These are phyloP conservation scores for Theonella swinhoei DNA, from an alignment of 37 sponge, comb jelly and placozoan species.

Conservation along the genomic window DNA sequence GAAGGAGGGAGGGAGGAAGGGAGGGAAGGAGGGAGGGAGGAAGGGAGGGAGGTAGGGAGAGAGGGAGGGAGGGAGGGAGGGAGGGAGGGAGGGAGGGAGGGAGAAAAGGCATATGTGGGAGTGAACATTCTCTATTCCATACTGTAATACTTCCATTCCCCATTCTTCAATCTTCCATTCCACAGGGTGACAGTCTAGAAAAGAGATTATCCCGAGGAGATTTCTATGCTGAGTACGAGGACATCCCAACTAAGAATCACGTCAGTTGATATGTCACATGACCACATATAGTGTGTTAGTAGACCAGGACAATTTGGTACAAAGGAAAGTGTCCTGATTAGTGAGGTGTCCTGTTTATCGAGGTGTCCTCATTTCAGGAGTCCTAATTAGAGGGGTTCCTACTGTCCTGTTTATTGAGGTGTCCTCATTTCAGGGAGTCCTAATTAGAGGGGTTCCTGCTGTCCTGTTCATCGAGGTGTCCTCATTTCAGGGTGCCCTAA, in stretches of 20 bases:
- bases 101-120: not conserved
- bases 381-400: no score
- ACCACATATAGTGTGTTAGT: no score
- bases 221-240: slow-evolving; percentile 56
- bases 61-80: not conserved
- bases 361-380: no score
- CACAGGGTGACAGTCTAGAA: slow-evolving; percentile 52
- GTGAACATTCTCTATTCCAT: not conserved
- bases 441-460: no score
- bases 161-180: not conserved
- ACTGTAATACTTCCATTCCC: not conserved
- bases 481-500: no score
- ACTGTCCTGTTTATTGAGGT: no score
- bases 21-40: not conserved
- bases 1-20: not conserved
- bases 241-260: slow-evolving; percentile 48
- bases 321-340: no score
- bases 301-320: no score
- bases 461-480: no score
- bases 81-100: not conserved
- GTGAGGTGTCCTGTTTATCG: no score
- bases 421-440: no score
- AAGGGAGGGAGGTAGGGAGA: not conserved
- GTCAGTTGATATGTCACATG: slow-evolving; percentile 30
- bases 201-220: slow-evolving; percentile 36